Percentiles rank a stretch among this genome's conserved stretches.
These are phyloP conservation scores for Oncorhynchus keta DNA, from an alignment of 2,113 vertebrate species.

Conservation along the genomic window DNA sequence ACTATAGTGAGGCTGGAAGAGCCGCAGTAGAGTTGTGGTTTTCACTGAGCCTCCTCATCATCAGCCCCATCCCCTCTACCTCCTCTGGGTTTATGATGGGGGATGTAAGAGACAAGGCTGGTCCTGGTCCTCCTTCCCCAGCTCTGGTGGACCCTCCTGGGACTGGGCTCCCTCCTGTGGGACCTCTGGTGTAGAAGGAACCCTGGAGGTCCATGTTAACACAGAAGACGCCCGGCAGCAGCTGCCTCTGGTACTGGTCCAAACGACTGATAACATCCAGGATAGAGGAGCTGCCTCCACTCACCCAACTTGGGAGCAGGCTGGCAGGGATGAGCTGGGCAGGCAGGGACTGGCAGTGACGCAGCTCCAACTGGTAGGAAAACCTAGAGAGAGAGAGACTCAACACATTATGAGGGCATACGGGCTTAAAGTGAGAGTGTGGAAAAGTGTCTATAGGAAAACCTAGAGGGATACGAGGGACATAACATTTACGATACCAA, in stretches of 20 bases:
- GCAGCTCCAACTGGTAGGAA: conserved; percentile 82
- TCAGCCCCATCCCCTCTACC: conserved; percentile 59
- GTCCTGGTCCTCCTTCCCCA: too few species aligned
- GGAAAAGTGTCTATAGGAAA: not conserved
- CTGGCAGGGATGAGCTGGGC: conserved; percentile 58
- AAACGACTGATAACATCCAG: conserved; percentile 83
- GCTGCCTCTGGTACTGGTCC: conserved; percentile 89
- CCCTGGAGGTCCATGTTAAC: conserved; percentile 85
- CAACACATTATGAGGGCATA: not conserved
- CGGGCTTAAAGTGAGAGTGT: not conserved
- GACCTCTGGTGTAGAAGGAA: conserved; percentile 66
- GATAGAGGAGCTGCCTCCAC: conserved; percentile 75
- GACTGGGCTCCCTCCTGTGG: not conserved
- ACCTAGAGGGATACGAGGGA: too few species aligned
- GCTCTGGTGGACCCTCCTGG: too few species aligned
- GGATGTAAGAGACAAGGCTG: not conserved
- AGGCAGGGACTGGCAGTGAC: conserved; percentile 77
- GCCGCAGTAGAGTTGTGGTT: conserved; percentile 9
- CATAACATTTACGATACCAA: too few species aligned
- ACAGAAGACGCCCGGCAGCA: conserved; percentile 85
- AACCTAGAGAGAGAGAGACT: conserved; percentile 64
- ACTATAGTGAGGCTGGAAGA: conserved; percentile 17
- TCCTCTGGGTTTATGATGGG: conserved; percentile 52
- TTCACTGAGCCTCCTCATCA: conserved; percentile 52
- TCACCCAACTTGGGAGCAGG: conserved; percentile 82